Evolutionary conservation across 2,888 invertebrate species (phyloP).

Genomic region (Meiosimyza decipiens): DNA sequence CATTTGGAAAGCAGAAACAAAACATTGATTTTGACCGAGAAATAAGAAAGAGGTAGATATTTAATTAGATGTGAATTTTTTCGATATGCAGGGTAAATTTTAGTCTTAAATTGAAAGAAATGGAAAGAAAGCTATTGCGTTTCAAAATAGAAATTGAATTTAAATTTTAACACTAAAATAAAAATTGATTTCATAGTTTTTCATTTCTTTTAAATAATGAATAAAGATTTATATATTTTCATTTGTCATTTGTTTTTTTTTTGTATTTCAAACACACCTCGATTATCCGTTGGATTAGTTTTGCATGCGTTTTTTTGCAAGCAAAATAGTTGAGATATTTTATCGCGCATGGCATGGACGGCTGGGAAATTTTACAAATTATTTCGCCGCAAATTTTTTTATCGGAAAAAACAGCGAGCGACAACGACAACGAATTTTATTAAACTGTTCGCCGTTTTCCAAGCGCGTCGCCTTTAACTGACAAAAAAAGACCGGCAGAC

Average conservation of each 20-base stretch:
- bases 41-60: too few species aligned
- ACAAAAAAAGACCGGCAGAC: conserved; percentile 11
- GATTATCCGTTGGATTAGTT: conserved; percentile 65
- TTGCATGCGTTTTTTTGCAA: conserved; percentile 67
- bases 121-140: too few species aligned
- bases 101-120: too few species aligned
- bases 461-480: conserved; percentile 40
- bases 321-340: conserved; percentile 67
- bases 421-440: conserved; percentile 55
- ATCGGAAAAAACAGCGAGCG: conserved; percentile 54
- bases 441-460: conserved; percentile 55
- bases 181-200: conserved; percentile 8
- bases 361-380: conserved; percentile 62
- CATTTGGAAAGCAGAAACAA: too few species aligned
- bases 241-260: conserved; percentile 3
- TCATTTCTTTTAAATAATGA: not conserved
- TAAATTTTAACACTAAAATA: too few species aligned
- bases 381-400: conserved; percentile 62
- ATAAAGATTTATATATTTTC: not conserved
- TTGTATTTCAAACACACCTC: conserved; percentile 57
- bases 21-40: too few species aligned
- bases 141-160: too few species aligned
- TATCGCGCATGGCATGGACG: conserved; percentile 69
- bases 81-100: too few species aligned
- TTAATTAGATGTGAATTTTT: too few species aligned